These are phyloP conservation scores for Hemibagrus guttatus DNA, from an alignment of 2,797 vertebrate species.

Conservation along the genomic window DNA sequence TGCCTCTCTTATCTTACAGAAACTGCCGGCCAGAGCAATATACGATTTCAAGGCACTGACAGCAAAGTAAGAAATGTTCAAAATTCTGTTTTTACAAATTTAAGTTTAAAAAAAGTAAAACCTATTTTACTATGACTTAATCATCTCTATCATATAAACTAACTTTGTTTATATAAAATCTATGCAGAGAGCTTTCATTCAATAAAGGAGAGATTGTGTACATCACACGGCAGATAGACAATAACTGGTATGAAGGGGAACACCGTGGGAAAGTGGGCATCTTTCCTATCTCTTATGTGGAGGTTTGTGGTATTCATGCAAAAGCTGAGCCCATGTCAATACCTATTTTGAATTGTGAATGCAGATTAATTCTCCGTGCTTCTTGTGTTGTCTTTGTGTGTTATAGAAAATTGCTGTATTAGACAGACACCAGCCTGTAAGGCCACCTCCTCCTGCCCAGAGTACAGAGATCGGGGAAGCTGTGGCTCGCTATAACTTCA, in stretches of 20 bases:
- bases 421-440: conserved; percentile 80
- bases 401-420: conserved; percentile 77
- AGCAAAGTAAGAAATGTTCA: conserved; percentile 80
- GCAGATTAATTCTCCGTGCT: background rate
- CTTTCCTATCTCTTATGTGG: conserved; percentile 86
- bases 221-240: conserved; percentile 86
- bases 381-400: background rate
- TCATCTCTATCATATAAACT: background rate
- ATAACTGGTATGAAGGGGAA: conserved; percentile 89
- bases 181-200: conserved; percentile 84
- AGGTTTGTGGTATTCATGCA: conserved; percentile 69
- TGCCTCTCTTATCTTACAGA: conserved; percentile 64
- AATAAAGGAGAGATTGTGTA: conserved; percentile 86
- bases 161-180: background rate
- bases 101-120: background rate
- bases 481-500: conserved; percentile 86
- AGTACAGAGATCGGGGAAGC: conserved; percentile 85
- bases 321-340: background rate
- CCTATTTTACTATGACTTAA: background rate
- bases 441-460: conserved; percentile 83
- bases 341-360: background rate
- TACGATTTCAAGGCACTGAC: conserved; percentile 91
- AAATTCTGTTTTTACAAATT: background rate
- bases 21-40: conserved; percentile 83
- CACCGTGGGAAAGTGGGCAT: conserved; percentile 82